A percentile compares a stretch with the other conserved stretches of the same genome.
Evolutionary conservation across 1,140 invertebrate genomes (phyloP).

Genomic region (Metopolophium dirhodum): DNA sequence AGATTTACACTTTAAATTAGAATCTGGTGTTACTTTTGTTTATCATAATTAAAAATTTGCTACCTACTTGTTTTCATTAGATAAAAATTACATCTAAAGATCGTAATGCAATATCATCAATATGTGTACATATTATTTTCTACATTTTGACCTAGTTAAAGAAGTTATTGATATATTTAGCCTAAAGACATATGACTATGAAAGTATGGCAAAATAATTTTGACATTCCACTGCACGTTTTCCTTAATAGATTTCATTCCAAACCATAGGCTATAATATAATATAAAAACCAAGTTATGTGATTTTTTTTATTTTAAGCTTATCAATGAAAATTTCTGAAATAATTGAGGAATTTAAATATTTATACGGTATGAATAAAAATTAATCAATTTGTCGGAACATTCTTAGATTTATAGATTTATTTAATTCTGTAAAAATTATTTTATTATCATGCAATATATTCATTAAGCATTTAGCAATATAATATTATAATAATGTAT

Average conservation of each 20-base stretch:
- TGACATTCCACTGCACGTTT: not conserved
- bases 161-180: not conserved
- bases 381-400: not conserved
- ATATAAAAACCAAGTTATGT: not conserved
- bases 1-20: not conserved
- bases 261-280: not conserved
- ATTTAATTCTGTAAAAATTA: not conserved
- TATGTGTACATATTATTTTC: not conserved
- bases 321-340: slow-evolving; percentile 11
- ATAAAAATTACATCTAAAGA: not conserved
- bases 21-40: not conserved
- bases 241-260: slow-evolving; percentile 10
- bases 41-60: not conserved
- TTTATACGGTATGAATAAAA: not conserved
- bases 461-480: not conserved
- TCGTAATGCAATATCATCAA: not conserved
- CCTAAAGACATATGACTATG: not conserved
- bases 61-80: too few species aligned
- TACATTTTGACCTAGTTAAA: not conserved
- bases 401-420: slow-evolving; percentile 7
- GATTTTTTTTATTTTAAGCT: slow-evolving; percentile 4
- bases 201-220: not conserved
- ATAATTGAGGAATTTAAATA: not conserved
- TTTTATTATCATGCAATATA: not conserved
- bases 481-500: not conserved